Percentiles rank a stretch among this genome's conserved stretches.
Conservation (phyloP, 2,113 vertebrate genomes). For the Pachycephala philippinensis region DNA sequence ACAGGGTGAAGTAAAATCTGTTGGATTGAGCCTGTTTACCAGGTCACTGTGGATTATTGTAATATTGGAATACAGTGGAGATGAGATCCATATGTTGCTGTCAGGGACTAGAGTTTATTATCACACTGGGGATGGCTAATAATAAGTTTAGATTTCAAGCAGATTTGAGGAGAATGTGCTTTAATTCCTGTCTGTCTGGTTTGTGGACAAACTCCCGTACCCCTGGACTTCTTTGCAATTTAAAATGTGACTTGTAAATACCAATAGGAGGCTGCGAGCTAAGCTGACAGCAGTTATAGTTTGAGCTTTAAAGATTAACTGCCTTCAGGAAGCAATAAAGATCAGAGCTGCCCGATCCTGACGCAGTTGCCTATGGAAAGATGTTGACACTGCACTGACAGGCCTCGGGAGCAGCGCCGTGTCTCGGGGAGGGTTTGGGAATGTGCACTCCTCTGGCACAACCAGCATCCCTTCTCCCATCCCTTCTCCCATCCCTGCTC, state of each 20-base stretch:
- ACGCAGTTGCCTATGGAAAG: background rate
- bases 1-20: background rate
- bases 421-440: accelerated
- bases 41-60: background rate
- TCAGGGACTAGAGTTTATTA: background rate
- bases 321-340: background rate
- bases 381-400: background rate
- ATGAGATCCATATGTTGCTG: background rate
- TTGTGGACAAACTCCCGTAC: background rate
- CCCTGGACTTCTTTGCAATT: background rate
- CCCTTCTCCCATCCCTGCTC: background rate
- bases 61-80: background rate
- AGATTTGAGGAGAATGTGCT: background rate
- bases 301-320: background rate
- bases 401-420: background rate
- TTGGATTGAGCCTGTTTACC: background rate
- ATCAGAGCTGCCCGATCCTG: background rate
- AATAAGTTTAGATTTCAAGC: background rate
- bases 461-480: background rate
- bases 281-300: background rate
- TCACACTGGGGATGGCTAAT: background rate
- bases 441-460: accelerated
- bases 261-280: background rate
- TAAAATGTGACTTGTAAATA: constrained; percentile 9
- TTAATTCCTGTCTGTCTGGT: background rate